Evolutionary conservation across 2,888 invertebrate species (phyloP), one percentile per base, ranked within the genome.

Genomic region (Stenurella melanura): DNA sequence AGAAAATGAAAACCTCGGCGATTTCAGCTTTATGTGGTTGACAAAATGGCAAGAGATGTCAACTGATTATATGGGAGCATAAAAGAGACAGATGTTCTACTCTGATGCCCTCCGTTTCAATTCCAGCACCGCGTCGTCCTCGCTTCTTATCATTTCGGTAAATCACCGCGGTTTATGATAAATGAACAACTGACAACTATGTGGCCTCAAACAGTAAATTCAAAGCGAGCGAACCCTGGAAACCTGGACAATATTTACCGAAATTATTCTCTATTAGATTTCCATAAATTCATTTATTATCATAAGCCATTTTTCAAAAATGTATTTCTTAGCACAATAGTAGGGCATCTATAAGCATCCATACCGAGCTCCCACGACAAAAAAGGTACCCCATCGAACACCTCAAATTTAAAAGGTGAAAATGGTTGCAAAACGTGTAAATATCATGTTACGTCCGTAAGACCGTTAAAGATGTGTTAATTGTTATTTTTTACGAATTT

Each of bases 81-180:
- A 77, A 77, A 76, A 71, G 73, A 77, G 71, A 74, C 77, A 79
- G 73, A 74, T 79, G 79, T 79, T 77, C 61, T 76, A 67, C 54
- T 50, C 63, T 56, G 34, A 73, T 72, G 18, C 17, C 54, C 57
- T 70, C 68, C 72, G 69, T 73, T 75, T 72, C 68, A 69, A 76
- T 73, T 75, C 77, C 73, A 38, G 73, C 73, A 69, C 64, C 61
- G 54, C 70, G 26, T 38, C 61, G 66, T 42, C 70, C 18, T 26
- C 74, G 78, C 68, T 78, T 77, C 79, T 81, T 81, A 81, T 81
- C 81, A 79, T 79, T 78, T 68, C 79, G 75, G 78, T 79, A 77
- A 78, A 81, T 81, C 81, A 78, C 74, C 3, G 67, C 76, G 71
- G 66, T 67, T 30, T 81, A 79, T 81, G 81, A 81, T 81, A 78